phyloP scores from a whole-genome alignment of 1,140 invertebrate species.

The Sarcophaga peregrina region DNA sequence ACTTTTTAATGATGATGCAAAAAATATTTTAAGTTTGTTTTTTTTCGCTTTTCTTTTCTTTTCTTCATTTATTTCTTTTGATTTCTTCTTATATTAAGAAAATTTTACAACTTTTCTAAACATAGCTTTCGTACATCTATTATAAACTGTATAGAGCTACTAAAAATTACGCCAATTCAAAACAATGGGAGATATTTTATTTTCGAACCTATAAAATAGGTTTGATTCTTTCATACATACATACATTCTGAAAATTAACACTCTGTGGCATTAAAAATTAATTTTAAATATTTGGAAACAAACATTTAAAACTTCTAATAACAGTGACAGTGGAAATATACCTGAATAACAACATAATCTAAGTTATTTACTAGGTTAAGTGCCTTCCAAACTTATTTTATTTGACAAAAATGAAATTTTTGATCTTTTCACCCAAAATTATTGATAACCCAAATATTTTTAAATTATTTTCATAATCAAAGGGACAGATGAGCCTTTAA shows the following conservation, averaged over 20 bases:
- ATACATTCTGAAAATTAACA: neutral
- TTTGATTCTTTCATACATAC: neutral
- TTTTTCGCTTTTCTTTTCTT: constrained; percentile 4
- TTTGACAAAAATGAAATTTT: too few species aligned
- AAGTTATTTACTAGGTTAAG: too few species aligned
- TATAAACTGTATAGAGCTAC: neutral
- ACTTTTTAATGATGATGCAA: constrained; percentile 37
- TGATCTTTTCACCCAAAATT: too few species aligned
- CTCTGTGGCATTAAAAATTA: neutral
- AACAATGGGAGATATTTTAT: constrained; percentile 19
- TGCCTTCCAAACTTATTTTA: too few species aligned
- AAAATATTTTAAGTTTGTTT: constrained; percentile 8
- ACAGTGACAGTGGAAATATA: too few species aligned
- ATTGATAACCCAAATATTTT: too few species aligned
- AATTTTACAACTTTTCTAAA: neutral
- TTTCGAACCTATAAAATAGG: neutral
- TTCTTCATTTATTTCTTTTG: neutral
- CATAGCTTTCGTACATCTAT: neutral
- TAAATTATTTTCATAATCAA: too few species aligned
- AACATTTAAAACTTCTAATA: too few species aligned
- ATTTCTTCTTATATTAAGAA: neutral
- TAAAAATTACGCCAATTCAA: neutral
- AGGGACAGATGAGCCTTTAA: too few species aligned
- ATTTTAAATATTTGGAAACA: too few species aligned
- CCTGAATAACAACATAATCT: too few species aligned